Base-by-base conservation (phyloP, 2,113 vertebrate genomes). In the Ophiodon elongatus region DNA sequence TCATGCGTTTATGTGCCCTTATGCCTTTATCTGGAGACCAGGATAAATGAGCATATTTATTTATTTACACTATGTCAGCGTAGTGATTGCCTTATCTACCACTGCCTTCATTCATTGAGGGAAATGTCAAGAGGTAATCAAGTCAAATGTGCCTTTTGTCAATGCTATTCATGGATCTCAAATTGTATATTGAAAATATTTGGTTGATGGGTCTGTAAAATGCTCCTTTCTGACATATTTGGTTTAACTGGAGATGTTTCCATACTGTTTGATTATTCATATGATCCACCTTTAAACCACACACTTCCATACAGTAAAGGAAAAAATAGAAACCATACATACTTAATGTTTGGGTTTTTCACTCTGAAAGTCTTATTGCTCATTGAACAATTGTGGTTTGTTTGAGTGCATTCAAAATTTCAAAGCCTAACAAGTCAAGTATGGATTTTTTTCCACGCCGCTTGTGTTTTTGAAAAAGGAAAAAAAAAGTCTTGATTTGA, bases 111-210 rank as follows among this genome's bases (percentile, higher is more conserved):
- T 68, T 89, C 82, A 88, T 33, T 21, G 79, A 64, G 39, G 56
- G 60, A 93, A 91, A 94, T 92, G 89, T 91, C 89, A 92, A 83
- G 89, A 85, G 74, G 73, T 93, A 93, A 94, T 94, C 85, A 92
- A 89, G 89, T 92, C 85, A 93, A 84, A 92, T 90, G 83, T 79
- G 87, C 25, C 86, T 90, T 91, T 88, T 90, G 59, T 85, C 69
- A 64, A 45, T 76, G 80, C 72, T 80, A 73, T 83, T 86, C 79
- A 81, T 57, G 39, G 59, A 79, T 87, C 82, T 84, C 68, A 67
- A 68, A 88, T 76, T 78, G 75, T 63, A 29, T 73, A 80, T 82
- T 76, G 73, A 73, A 89, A 88, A 80, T 80, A 80, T 84, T 85
- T 70, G 59, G 74, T 47, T 84, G 76, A 80, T 75, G 41, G 70